Conservation (phyloP, 2,888 invertebrate species). For the Agriopis marginaria region DNA sequence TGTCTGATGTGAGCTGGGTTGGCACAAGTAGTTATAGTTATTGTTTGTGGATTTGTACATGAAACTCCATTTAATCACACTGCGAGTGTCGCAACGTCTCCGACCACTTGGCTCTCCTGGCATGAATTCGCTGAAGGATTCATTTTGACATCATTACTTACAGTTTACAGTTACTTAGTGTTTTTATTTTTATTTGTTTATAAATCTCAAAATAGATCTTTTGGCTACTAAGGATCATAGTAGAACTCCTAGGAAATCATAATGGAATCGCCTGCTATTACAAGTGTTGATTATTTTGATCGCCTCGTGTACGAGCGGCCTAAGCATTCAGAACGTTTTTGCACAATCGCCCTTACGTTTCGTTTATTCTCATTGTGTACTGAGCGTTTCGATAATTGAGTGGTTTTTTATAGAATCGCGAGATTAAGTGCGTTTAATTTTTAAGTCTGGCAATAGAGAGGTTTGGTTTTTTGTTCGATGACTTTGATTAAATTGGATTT, state of each 20-base stretch:
- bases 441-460: conserved; percentile 29
- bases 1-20: no score
- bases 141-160: no score
- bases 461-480: conserved; percentile 18
- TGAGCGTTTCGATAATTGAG: conserved; percentile 42
- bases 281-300: neutral
- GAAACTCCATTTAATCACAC: no score
- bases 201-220: no score
- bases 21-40: no score
- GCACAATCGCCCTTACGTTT: conserved; percentile 43
- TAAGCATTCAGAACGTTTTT: conserved; percentile 12
- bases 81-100: no score
- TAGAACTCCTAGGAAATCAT: neutral
- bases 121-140: no score
- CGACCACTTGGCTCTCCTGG: no score
- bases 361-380: conserved; percentile 39
- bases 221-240: no score
- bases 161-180: no score
- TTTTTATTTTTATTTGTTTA: no score
- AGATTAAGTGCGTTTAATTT: conserved; percentile 42
- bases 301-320: conserved; percentile 1
- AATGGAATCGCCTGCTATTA: neutral
- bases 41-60: no score
- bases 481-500: conserved; percentile 23
- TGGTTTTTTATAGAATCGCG: conserved; percentile 41